Conservation (phyloP, 2,113 vertebrate genomes). For the Antechinus flavipes region DNA sequence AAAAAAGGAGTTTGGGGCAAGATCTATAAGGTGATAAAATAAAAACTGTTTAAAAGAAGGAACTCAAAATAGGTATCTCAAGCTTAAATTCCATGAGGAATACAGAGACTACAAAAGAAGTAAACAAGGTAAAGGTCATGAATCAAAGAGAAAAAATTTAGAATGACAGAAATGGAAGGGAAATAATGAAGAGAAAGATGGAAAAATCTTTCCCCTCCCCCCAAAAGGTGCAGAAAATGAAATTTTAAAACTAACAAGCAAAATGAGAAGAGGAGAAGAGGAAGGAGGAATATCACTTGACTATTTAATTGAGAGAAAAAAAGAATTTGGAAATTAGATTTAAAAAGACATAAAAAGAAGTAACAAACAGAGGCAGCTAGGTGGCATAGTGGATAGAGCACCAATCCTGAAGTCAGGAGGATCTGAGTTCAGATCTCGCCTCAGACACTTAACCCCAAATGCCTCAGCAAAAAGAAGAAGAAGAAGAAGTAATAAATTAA, state of each 20-base stretch:
- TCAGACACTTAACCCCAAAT: too few species aligned
- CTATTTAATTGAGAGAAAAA: not conserved
- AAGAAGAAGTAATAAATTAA: not conserved
- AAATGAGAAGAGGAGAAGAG: not conserved
- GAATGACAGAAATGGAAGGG: not conserved
- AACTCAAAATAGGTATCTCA: not conserved
- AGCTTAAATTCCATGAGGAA: not conserved
- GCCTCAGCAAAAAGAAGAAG: too few species aligned
- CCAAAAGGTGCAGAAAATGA: not conserved
- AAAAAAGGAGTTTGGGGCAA: not conserved
- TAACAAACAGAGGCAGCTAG: not conserved
- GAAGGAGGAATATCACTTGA: not conserved
- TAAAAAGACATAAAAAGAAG: not conserved
- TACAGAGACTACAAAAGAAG: not conserved
- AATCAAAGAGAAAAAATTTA: not conserved
- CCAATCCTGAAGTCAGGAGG: too few species aligned
- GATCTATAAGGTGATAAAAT: not conserved
- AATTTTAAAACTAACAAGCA: not conserved
- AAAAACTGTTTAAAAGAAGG: not conserved
- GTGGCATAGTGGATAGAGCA: too few species aligned
- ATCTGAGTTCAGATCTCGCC: too few species aligned
- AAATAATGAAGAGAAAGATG: not conserved
- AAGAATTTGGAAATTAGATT: not conserved
- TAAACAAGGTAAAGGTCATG: not conserved
- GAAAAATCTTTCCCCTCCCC: not conserved